Conservation (phyloP, 2,797 vertebrate genomes). For the Hoplostethus mediterraneus region DNA sequence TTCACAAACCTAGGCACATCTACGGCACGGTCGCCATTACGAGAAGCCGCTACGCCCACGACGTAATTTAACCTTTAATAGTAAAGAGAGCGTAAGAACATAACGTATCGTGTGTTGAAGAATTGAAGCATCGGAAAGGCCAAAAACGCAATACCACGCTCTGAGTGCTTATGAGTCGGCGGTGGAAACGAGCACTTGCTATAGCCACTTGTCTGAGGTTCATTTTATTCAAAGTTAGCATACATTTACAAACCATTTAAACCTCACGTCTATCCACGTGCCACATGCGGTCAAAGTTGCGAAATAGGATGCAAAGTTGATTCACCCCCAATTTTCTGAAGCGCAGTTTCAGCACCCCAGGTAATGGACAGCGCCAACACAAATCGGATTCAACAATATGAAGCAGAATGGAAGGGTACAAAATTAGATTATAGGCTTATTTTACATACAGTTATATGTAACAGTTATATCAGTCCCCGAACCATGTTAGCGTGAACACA, state of each 20-base stretch:
- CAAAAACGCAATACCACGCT: conserved; percentile 62
- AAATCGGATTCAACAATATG: conserved; percentile 6
- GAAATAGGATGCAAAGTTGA: neutral
- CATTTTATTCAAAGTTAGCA: neutral
- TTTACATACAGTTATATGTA: neutral
- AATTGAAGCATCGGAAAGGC: conserved; percentile 61
- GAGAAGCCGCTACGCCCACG: conserved; percentile 77
- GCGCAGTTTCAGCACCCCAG: conserved; percentile 74
- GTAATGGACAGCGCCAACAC: conserved; percentile 73
- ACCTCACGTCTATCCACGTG: too few species aligned
- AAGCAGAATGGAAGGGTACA: neutral
- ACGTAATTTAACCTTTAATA: conserved; percentile 71
- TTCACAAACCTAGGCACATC: conserved; percentile 85
- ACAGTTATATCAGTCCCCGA: too few species aligned
- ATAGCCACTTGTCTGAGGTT: conserved; percentile 42
- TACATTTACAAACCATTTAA: neutral
- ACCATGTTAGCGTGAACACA: too few species aligned
- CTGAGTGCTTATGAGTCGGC: conserved; percentile 65
- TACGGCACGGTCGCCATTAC: conserved; percentile 86
- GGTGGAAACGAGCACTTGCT: conserved; percentile 50
- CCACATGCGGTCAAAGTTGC: neutral
- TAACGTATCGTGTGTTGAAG: conserved; percentile 54
- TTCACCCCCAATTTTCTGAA: neutral
- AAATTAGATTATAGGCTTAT: neutral
- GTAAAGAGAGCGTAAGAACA: conserved; percentile 50